Base-by-base conservation (phyloP, 2,888 invertebrate genomes). In the Pilophorus perplexus region DNA sequence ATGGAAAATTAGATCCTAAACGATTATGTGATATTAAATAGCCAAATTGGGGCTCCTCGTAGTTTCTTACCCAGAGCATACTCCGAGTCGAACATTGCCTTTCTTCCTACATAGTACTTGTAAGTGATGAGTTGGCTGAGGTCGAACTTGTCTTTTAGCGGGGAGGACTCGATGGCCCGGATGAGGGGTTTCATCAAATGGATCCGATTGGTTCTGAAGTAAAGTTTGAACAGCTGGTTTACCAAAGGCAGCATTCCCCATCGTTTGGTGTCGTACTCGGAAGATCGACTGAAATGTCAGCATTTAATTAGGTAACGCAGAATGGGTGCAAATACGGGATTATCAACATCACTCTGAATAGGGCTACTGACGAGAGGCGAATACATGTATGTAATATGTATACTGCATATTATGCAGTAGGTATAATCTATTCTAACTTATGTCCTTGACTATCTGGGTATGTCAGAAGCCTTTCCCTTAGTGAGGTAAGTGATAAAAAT, bases 71-170 rank as follows among this genome's bases (percentile, higher is more conserved):
- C 85, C 72, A 86, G 84, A 77, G 88, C 88, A 75, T 95, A 95
- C 76, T 98, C 93, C 64, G 94, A 94, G 78, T 99, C 98, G 77
- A 98, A 99, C 93, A 99, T 97, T 2, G 95, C 93, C 77, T 98
- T 97, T 27, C 97, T 83, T 0, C 98, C 98, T 16, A 96, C 93
- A 79, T 94, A 98, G 78, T 97, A 97, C 75, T 90, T 90, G 78
- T 96, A 99, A 0, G 98, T 98, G 64, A 99, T 92, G 75, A 92
- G 89, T 76, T 99, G 97, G 8, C 93, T 89, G 67, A 96, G 78
- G 1, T 91, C 87, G 77, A 96, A 98, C 68, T 85, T 85, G 65
- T 95, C 92, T 77, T 93, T 93, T 70, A 91, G 87, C 0, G 88
- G 86, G 14, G 92, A 89, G 14, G 93, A 92, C 74, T 98, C 98